These are phyloP conservation scores for Choloepus didactylus DNA, from an alignment of 2,797 vertebrate genomes.

Conservation along the genomic window DNA sequence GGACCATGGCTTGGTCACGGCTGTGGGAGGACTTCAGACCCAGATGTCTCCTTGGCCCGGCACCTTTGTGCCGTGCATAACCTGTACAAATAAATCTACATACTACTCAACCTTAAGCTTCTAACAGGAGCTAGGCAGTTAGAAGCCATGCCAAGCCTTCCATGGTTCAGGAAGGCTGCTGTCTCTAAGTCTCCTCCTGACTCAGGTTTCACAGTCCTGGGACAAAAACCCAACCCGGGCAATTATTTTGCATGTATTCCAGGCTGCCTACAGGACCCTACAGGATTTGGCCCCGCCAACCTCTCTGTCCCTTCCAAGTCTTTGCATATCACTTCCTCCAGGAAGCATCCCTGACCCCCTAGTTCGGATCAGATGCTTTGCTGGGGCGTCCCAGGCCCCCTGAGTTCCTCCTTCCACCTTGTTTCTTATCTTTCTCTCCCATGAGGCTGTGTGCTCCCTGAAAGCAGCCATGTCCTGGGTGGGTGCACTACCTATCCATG, in stretches of 20 bases:
- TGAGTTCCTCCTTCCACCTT: background rate
- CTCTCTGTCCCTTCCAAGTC: background rate
- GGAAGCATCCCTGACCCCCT: background rate
- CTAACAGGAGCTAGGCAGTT: background rate
- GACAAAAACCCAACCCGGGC: background rate
- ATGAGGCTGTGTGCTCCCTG: background rate
- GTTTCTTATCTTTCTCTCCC: background rate
- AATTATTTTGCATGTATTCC: background rate
- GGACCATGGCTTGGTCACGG: background rate
- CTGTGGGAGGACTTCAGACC: background rate
- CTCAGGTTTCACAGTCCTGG: background rate
- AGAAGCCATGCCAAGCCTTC: background rate
- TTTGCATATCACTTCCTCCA: background rate
- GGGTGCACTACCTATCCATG: rapidly evolving
- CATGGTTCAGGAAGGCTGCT: background rate
- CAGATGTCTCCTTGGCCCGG: background rate
- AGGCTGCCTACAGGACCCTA: background rate
- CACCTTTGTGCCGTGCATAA: background rate
- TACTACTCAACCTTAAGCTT: background rate
- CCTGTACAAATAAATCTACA: background rate
- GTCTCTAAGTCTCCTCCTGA: background rate
- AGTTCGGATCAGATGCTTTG: background rate
- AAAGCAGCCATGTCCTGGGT: background rate
- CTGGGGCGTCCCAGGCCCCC: background rate
- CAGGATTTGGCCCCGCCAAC: background rate